Conservation (phyloP, 2,113 vertebrate species). For the Thermophis baileyi region DNA sequence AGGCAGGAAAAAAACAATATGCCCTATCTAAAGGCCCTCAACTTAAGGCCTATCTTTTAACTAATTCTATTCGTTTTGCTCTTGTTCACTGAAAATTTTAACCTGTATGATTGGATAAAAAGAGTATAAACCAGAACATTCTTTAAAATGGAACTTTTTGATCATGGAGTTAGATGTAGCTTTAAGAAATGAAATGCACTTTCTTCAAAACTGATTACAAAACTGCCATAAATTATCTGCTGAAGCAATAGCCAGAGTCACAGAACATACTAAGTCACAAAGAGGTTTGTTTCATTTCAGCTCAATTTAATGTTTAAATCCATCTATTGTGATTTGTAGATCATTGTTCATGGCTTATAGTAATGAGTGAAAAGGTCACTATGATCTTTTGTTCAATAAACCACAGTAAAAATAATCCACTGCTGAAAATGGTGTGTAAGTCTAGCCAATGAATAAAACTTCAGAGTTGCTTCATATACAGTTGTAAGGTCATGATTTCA, state of each 20-base stretch:
- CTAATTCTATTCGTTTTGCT: constrained; percentile 49
- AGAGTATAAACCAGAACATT: not conserved
- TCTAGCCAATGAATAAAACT: not conserved
- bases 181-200: not conserved
- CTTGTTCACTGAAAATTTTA: constrained; percentile 9
- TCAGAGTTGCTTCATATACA: not conserved
- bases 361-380: not conserved
- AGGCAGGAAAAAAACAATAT: constrained; percentile 47
- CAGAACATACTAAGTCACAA: not conserved
- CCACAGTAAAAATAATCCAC: not conserved
- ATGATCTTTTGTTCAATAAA: not conserved
- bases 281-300: not conserved
- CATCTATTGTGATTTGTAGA: not conserved
- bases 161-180: not conserved
- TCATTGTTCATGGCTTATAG: not conserved
- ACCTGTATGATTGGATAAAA: not conserved
- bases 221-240: not conserved
- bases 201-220: not conserved
- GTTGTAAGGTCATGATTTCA: not conserved
- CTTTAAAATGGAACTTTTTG: not conserved
- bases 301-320: not conserved
- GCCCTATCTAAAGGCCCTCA: constrained; percentile 26
- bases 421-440: not conserved
- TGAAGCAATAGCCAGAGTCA: not conserved
- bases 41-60: constrained; percentile 54